phyloP scores from a whole-genome alignment of 2,797 vertebrate genomes.

The Sciaenops ocellatus region DNA sequence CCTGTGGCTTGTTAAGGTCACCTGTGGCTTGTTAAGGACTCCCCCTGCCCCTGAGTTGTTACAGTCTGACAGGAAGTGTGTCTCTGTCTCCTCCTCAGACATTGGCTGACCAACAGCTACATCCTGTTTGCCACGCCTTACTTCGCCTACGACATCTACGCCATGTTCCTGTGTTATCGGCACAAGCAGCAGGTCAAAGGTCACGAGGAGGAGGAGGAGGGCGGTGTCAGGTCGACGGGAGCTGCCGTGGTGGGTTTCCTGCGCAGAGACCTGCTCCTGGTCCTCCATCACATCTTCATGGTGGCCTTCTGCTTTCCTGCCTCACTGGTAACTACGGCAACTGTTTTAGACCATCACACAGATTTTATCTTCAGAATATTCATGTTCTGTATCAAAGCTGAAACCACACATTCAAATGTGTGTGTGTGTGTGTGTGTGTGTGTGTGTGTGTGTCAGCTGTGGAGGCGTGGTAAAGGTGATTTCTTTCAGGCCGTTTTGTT shows the following conservation, averaged over 20 bases:
- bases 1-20: too few species aligned
- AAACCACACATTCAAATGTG: too few species aligned
- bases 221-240: not conserved
- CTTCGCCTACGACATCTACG: constrained; percentile 92
- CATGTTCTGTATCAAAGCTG: not conserved
- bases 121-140: constrained; percentile 93
- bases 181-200: constrained; percentile 91
- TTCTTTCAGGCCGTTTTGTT: constrained; percentile 93
- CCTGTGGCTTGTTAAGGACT: too few species aligned
- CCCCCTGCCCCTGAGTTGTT: too few species aligned
- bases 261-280: constrained; percentile 87
- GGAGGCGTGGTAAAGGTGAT: constrained; percentile 90
- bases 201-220: constrained; percentile 71
- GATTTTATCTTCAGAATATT: too few species aligned
- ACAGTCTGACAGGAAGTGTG: too few species aligned
- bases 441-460: constrained; percentile 83
- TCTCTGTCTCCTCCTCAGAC: constrained; percentile 76
- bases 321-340: constrained; percentile 86
- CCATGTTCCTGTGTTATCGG: constrained; percentile 93
- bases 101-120: constrained; percentile 91
- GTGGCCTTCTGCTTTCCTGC: constrained; percentile 91
- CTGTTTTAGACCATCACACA: not conserved
- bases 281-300: constrained; percentile 93
- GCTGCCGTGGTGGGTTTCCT: constrained; percentile 72
- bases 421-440: constrained; percentile 24